Percentiles rank a stretch among this genome's conserved stretches.
Evolutionary conservation across 2,888 invertebrate species (phyloP).

Genomic region (Sceliomorpha sp.): DNA sequence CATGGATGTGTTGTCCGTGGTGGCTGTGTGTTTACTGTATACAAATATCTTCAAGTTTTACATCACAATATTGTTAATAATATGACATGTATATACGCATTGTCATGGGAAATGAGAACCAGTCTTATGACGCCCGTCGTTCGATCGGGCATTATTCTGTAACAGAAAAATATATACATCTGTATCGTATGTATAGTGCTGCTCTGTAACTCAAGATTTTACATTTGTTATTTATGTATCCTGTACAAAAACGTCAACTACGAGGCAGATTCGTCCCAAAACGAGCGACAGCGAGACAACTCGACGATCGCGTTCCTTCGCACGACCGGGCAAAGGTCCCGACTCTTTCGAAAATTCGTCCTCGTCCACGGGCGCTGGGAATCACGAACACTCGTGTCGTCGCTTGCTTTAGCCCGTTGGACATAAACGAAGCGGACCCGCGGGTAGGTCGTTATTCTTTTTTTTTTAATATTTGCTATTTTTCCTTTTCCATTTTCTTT

Average conservation of each 20-base stretch:
- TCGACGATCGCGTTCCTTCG: no score
- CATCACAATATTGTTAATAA: conserved; percentile 75
- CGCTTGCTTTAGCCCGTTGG: conserved; percentile 65
- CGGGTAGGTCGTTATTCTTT: conserved; percentile 79
- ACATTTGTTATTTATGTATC: conserved; percentile 76
- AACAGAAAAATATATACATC: conserved; percentile 81
- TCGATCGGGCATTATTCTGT: conserved; percentile 80
- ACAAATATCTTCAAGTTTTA: conserved; percentile 79
- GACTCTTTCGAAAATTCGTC: conserved; percentile 27
- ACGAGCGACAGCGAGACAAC: no score
- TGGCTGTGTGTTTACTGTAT: conserved; percentile 74
- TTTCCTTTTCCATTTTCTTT: conserved; percentile 62
- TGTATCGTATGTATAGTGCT: conserved; percentile 81
- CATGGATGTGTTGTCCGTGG: conserved; percentile 66
- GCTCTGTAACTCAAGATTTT: conserved; percentile 81
- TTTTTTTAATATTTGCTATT: conserved; percentile 60
- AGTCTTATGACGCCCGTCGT: conserved; percentile 79
- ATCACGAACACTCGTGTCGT: conserved; percentile 6
- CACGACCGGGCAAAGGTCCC: not conserved
- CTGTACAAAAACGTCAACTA: conserved; percentile 79
- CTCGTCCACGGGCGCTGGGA: conserved; percentile 34
- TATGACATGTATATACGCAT: conserved; percentile 79
- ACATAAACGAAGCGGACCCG: conserved; percentile 80
- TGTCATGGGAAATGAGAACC: conserved; percentile 81
- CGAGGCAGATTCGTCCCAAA: conserved; percentile 67